These are phyloP conservation scores for Tetropium fuscum DNA, from an alignment of 2,888 invertebrate species.

Conservation along the genomic window DNA sequence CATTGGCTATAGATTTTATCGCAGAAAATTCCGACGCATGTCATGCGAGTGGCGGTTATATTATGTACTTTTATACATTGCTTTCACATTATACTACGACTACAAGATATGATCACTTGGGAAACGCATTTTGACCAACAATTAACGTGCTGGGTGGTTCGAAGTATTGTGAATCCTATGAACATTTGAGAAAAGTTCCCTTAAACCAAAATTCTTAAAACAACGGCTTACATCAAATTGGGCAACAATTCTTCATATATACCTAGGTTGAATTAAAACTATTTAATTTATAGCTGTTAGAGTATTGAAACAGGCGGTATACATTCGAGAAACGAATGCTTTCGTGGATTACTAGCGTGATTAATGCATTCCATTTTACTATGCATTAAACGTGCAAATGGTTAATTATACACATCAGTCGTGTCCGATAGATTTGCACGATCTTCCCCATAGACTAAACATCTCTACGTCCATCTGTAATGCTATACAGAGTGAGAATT, in stretches of 20 bases:
- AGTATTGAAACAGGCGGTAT: neutral
- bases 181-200: no score
- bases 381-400: neutral
- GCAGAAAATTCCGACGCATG: slow-evolving; percentile 6
- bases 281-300: neutral
- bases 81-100: neutral
- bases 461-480: no score
- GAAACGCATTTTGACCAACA: no score
- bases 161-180: no score
- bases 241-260: no score
- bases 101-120: neutral
- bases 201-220: neutral
- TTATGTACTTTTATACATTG: slow-evolving; percentile 3
- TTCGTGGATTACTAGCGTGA: neutral
- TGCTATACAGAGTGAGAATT: no score
- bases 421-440: neutral
- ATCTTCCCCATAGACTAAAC: neutral
- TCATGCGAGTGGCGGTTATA: slow-evolving; percentile 3
- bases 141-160: no score
- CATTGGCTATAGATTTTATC: slow-evolving; percentile 26
- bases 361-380: neutral
- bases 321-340: neutral
- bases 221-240: no score
- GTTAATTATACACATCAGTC: neutral
- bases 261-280: no score